Conservation (phyloP, 2,797 vertebrate species). For the Epinephelus awoara region DNA sequence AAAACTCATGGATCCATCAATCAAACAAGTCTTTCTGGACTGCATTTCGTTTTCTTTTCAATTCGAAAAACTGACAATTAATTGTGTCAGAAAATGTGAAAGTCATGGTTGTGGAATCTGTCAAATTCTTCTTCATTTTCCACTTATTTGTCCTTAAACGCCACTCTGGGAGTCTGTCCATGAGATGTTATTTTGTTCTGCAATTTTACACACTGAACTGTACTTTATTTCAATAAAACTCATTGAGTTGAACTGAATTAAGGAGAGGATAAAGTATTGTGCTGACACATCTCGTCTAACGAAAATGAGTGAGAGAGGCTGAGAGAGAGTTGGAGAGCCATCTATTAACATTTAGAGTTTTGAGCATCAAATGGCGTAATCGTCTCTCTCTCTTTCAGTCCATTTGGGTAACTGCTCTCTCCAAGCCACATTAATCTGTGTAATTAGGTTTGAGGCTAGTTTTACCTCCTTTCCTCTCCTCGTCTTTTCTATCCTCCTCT, state of each 20-base stretch:
- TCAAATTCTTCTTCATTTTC: not conserved
- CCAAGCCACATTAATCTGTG: conserved; percentile 83
- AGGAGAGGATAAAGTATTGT: conserved; percentile 25
- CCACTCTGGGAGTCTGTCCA: not conserved
- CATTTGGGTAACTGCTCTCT: conserved; percentile 81
- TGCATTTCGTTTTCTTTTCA: not conserved
- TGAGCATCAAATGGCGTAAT: conserved; percentile 26
- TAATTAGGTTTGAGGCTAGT: conserved; percentile 79
- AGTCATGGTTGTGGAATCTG: conserved; percentile 1
- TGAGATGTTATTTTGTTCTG: conserved; percentile 9
- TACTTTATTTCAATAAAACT: conserved; percentile 45
- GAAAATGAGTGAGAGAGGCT: conserved; percentile 33
- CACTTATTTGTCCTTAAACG: conserved; percentile 7
- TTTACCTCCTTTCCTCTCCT: conserved; percentile 47
- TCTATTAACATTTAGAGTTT: conserved; percentile 41
- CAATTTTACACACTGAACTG: conserved; percentile 4
- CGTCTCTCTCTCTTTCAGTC: conserved; percentile 45
- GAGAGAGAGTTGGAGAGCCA: conserved; percentile 23
- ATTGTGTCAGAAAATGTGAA: not conserved
- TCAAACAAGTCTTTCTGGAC: not conserved
- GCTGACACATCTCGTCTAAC: conserved; percentile 53
- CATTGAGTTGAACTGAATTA: conserved; percentile 6
- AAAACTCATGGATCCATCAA: not conserved
- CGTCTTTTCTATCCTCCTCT: conserved; percentile 21
- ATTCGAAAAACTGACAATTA: not conserved